These are phyloP conservation scores for Formicarius rufipectus DNA, from an alignment of 2,113 vertebrate genomes.

Conservation along the genomic window DNA sequence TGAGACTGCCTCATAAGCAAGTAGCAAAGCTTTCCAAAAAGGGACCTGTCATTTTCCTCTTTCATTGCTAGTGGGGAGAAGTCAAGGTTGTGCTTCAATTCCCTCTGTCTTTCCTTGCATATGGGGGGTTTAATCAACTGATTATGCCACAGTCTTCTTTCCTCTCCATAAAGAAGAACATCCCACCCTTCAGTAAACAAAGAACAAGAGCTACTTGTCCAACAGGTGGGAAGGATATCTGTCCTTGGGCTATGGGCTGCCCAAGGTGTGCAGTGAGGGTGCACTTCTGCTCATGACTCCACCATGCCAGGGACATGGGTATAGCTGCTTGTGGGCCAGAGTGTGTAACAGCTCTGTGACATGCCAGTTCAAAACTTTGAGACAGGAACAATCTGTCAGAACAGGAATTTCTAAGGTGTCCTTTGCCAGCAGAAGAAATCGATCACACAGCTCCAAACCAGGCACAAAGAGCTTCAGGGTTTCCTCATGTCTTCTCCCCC, in stretches of 20 bases:
- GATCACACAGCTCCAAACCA: neutral
- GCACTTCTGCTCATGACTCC: neutral
- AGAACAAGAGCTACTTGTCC: neutral
- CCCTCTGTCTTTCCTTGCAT: neutral
- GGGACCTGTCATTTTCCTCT: neutral
- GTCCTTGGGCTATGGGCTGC: accelerated
- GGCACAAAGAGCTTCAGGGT: neutral
- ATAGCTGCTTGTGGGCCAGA: neutral
- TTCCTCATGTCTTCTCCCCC: neutral
- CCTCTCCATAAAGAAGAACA: neutral
- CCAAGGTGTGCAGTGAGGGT: neutral
- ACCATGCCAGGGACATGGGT: neutral
- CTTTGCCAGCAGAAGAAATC: neutral
- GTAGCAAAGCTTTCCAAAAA: neutral
- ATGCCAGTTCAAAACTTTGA: neutral
- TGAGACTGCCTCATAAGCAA: neutral
- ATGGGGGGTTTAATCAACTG: neutral
- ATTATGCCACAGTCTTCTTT: neutral
- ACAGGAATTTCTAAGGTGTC: neutral
- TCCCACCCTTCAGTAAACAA: neutral
- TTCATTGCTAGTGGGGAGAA: neutral
- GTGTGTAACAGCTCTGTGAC: neutral
- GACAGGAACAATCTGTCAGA: neutral
- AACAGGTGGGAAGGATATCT: neutral
- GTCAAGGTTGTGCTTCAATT: neutral